Evolutionary conservation across 2,888 invertebrate species (phyloP).

Genomic region (Candidula unifasciata): DNA sequence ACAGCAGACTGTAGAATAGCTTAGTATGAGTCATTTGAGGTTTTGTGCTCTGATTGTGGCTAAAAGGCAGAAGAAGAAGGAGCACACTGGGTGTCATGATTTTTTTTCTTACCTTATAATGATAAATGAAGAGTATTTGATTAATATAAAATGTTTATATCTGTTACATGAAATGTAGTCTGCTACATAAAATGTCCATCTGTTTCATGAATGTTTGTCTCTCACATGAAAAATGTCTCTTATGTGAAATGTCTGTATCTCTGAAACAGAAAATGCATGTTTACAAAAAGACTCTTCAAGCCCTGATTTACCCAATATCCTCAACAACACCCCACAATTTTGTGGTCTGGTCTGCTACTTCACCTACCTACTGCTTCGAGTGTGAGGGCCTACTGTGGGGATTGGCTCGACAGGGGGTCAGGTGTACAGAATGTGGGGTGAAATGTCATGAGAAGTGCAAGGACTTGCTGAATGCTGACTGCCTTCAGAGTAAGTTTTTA

Average conservation of each 20-base stretch:
- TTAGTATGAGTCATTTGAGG: too few species aligned
- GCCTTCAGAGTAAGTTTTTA: slow-evolving; percentile 92
- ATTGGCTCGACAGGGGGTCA: slow-evolving; percentile 96
- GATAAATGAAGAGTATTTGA: too few species aligned
- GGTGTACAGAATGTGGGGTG: slow-evolving; percentile 99
- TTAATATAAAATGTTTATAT: too few species aligned
- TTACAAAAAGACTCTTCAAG: slow-evolving; percentile 99
- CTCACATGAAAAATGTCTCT: too few species aligned
- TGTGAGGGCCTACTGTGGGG: slow-evolving; percentile 99
- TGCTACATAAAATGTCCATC: too few species aligned
- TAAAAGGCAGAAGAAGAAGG: too few species aligned
- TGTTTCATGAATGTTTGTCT: too few species aligned
- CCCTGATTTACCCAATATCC: slow-evolving; percentile 98
- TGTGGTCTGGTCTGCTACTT: slow-evolving; percentile 98
- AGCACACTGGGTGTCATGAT: too few species aligned
- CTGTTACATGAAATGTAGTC: too few species aligned
- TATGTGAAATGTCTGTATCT: neutral
- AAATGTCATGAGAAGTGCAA: slow-evolving; percentile 99
- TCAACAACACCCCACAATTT: slow-evolving; percentile 99
- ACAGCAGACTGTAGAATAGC: too few species aligned
- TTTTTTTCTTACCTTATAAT: too few species aligned
- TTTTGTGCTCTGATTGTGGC: too few species aligned
- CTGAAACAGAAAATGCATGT: slow-evolving; percentile 97
- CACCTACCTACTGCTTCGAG: slow-evolving; percentile 99
- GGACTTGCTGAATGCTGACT: slow-evolving; percentile 99